Percentiles rank a stretch among this genome's conserved stretches.
These are phyloP conservation scores for Percopsis transmontana DNA, from an alignment of 2,113 vertebrate genomes.

Conservation along the genomic window DNA sequence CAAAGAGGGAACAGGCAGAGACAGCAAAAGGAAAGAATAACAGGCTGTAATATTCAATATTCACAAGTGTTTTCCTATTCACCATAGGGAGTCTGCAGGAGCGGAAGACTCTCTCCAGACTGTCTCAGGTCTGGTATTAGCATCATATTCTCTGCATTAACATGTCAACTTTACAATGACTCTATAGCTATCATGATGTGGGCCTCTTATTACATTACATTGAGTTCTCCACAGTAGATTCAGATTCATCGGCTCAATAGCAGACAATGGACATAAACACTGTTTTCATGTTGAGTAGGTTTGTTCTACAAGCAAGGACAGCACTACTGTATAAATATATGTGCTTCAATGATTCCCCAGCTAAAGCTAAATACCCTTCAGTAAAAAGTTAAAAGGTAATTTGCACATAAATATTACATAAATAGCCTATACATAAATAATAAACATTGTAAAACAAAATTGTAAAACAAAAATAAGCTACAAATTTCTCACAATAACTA, in stretches of 20 bases:
- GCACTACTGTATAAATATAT: too few species aligned
- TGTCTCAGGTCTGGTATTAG: constrained; percentile 57
- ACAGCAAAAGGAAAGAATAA: constrained; percentile 69
- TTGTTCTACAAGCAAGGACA: not conserved
- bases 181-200: constrained; percentile 37
- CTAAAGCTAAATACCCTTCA: too few species aligned
- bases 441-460: not conserved
- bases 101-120: constrained; percentile 55
- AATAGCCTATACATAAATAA: too few species aligned
- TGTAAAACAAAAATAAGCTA: not conserved
- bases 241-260: constrained; percentile 3
- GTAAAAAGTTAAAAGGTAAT: too few species aligned
- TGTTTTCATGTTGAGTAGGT: constrained; percentile 18
- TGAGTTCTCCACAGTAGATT: constrained; percentile 24
- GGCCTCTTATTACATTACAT: constrained; percentile 31
- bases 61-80: constrained; percentile 70
- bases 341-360: too few species aligned
- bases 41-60: constrained; percentile 66
- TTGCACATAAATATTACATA: too few species aligned
- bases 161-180: constrained; percentile 47
- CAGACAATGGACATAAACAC: constrained; percentile 18
- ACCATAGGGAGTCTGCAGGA: constrained; percentile 57
- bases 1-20: constrained; percentile 58
- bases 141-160: constrained; percentile 58
- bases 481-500: too few species aligned